Percentiles rank a stretch among this genome's conserved stretches.
These are phyloP conservation scores for Geotrypetes seraphini DNA, from an alignment of 2,797 vertebrate genomes.

Conservation along the genomic window DNA sequence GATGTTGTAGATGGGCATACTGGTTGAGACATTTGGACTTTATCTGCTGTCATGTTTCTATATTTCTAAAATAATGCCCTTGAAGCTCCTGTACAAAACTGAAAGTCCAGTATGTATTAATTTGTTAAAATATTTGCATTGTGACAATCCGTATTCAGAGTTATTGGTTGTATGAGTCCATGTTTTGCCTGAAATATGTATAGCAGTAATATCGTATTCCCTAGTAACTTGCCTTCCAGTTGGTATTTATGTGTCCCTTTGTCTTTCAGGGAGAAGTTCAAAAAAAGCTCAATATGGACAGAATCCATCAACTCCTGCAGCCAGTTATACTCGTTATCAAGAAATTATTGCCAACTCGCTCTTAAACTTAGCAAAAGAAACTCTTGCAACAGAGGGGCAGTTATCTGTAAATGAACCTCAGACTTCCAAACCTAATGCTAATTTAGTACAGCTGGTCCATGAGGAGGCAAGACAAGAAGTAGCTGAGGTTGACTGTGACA, in stretches of 20 bases:
- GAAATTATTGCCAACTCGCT: slow-evolving; percentile 75
- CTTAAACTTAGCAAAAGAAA: slow-evolving; percentile 64
- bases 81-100: too few relatives aligned
- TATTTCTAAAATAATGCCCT: too few relatives aligned
- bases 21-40: too few relatives aligned
- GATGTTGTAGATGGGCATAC: too few relatives aligned
- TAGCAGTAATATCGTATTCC: too few relatives aligned
- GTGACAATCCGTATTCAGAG: too few relatives aligned
- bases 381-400: slow-evolving; percentile 40
- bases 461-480: slow-evolving; percentile 32
- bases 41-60: too few relatives aligned
- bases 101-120: too few relatives aligned
- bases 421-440: slow-evolving; percentile 26
- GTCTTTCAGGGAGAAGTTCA: slow-evolving; percentile 37
- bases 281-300: slow-evolving; percentile 29
- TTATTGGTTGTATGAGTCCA: too few relatives aligned
- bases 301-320: slow-evolving; percentile 11
- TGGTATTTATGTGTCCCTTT: not conserved
- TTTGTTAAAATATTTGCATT: too few relatives aligned
- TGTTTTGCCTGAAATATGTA: too few relatives aligned
- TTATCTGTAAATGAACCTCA: slow-evolving; percentile 27
- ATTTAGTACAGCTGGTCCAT: slow-evolving; percentile 15
- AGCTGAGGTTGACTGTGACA: slow-evolving; percentile 41
- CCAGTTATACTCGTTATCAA: slow-evolving; percentile 59
- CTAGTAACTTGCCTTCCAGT: too few relatives aligned